Percentiles rank a stretch among this genome's conserved stretches.
These are phyloP conservation scores for Eupithecia vulgata DNA, from an alignment of 2,888 invertebrate species.

Conservation along the genomic window DNA sequence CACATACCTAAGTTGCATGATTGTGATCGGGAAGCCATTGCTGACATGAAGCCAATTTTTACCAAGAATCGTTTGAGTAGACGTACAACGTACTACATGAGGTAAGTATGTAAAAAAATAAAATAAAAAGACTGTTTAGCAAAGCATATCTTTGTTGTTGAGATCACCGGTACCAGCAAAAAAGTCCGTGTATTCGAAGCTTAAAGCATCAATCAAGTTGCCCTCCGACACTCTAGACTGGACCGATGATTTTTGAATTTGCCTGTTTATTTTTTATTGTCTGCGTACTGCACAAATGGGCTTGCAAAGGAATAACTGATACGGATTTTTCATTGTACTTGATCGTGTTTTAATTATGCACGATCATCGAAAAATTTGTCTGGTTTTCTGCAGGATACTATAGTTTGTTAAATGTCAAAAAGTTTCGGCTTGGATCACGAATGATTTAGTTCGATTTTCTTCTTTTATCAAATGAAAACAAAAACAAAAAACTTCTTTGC, in stretches of 20 bases:
- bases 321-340: conserved; percentile 18
- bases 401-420: not conserved
- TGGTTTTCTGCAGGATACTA: not conserved
- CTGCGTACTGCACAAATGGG: conserved; percentile 37
- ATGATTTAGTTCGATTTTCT: not conserved
- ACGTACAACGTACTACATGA: not conserved
- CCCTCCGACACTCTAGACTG: conserved; percentile 49
- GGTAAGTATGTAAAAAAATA: not conserved
- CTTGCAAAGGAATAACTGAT: conserved; percentile 27
- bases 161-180: not conserved
- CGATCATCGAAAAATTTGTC: not conserved
- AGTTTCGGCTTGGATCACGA: not conserved
- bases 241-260: conserved; percentile 56
- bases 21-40: not conserved
- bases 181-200: not conserved
- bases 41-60: not conserved
- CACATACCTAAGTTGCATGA: not conserved
- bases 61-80: not conserved
- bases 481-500: not conserved
- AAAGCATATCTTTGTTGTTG: not conserved
- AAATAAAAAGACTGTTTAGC: not conserved
- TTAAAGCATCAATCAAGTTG: conserved; percentile 68
- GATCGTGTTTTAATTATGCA: conserved; percentile 19
- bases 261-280: conserved; percentile 49
- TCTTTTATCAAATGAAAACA: not conserved